Base-by-base conservation (phyloP, 2,888 invertebrate genomes). In the Acholoe squamosa region DNA sequence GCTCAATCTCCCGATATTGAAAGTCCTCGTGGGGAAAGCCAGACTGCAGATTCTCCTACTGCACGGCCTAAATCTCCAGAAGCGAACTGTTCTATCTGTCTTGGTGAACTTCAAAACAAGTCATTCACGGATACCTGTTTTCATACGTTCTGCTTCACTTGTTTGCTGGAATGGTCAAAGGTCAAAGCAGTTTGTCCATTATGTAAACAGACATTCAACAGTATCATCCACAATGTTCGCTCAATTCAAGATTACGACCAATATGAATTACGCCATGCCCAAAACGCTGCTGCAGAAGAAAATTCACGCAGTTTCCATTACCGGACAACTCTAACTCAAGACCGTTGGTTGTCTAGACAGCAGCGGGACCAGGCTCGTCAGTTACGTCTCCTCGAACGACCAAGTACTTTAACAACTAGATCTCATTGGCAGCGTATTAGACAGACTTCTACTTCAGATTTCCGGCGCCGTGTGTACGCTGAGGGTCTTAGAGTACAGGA, bases 111-210 rank as follows among this genome's bases (percentile, higher is more conserved):
- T 94, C 97, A 97, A 91, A 98, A 99, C 95, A 98, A 98, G 95
- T 98, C 98, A 51, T 98, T 98, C 95, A 98, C 98, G 0, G 98
- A 99, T 95, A 98, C 98, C 89, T 99, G 99, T 95, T 97, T 98
- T 95, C 99, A 99, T 96, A 97, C 98, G 95, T 99, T 99, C 96
- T 99, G 99, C 95, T 99, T 98, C 95, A 97, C 97, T 92, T 99
- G 99, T 95, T 96, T 99, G 52, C 96, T 98, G 91, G 98, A 98
- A 94, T 99, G 99, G 99, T 98, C 98, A 90, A 98, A 98, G 97
- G 98, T 98, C 22, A 99, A 98, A 96, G 97, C 98, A 0, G 98
- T 98, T 95, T 99, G 99, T 96, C 99, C 99, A 0, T 96, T 99
- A 0, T 99, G 99, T 96, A 99, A 99, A 95, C 98, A 98, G 95